Base-by-base conservation (phyloP, 2,797 vertebrate genomes). In the Falco concolor region DNA sequence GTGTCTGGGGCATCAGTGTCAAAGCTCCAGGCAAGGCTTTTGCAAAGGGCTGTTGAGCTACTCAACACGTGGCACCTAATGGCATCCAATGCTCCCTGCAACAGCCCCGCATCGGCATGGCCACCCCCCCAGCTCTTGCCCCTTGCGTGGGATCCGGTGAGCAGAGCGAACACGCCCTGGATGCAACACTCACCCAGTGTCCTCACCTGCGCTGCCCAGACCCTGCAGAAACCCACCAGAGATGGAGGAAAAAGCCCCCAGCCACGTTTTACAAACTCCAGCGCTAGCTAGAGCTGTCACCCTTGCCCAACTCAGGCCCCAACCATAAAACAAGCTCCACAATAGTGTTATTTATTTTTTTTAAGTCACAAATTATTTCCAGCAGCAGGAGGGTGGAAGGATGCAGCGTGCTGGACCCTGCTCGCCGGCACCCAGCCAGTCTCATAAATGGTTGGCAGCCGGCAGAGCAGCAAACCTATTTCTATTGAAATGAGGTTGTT, bases 361-460 rank as follows among this genome's bases (percentile, higher is more conserved):
- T 97, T 93, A 94, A 97, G 97, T 97, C 95, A 96, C 87, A 94
- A 97, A 97, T 97, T 94, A 96, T 97, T 98, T 98, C 97, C 98
- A 98, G 97, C 97, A 97, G 97, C 97, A 97, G 97, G 97, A 98
- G 97, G 97, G 97, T 95, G 96, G 97, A 97, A 94, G 96, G 97
- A 97, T 96, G 95, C 95, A 89, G 96, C 91, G 68, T 77, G 93
- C 49, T 91, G 95, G 97, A 96, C 96, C 93, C 97, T 65, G 96
- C 94, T 21, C 5, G 40, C 95, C 81, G 96, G 97, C 97, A 96
- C 78, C 57, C 84, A 34, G 97, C 97, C 98, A 98, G 97, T 95
- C 98, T 95, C 97, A 92, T 97, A 97, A 98, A 98, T 63, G 96
- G 96, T 96, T 97, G 98, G 97, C 98, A 98, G 97, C 94, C 96